Evolutionary conservation across 2,797 vertebrate species (phyloP), one percentile per base, ranked within the genome.

Genomic region (Mionectes olivaceus): DNA sequence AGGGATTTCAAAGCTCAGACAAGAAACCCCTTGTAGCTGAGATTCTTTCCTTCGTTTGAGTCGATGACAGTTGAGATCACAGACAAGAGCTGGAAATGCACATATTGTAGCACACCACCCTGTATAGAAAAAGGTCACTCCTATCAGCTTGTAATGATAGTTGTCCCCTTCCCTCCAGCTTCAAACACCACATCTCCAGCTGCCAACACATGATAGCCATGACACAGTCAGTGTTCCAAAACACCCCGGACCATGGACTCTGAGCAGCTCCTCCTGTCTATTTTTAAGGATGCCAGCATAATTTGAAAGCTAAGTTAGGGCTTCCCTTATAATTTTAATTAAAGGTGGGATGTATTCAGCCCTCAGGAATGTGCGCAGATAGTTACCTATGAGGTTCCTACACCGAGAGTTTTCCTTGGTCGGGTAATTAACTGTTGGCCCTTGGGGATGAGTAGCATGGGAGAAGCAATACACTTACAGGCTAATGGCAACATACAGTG

Each of bases 61-160:
- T 17, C 46, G 27, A 19, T 1, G 0, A 76, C 37, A 79, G 39
- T 14, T 0, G 0, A 53, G 68, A 60, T 32, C 49, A 52, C 24
- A 74, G 49, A 6, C 19, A 53, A 57, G 32, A 79, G 22, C 47
- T 53, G 81, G 53, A 53, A 83, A 39, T 8, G 44, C 8, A 4
- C 0, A 1, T 13, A 59, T 75, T 57, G 57, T 41, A 83, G 63
- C 44, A 32, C 25, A 21, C 14, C 67, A 15, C 28, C 46, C 39
- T 30, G 12, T 17, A 32, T 14, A 60, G 30, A 77, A 89, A 77
- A 21, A 64, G 33, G 17, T 35, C 2, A 35, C 15, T 41, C 60
- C 35, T 55, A 35, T 16, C 61, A 86, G 33, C 12, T 5, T 43
- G 10, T 10, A 60, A 30, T 9, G 33, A 16, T 35, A 61, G 9